Conservation (phyloP, 2,797 vertebrate genomes). For the Chiroxiphia lanceolata region DNA sequence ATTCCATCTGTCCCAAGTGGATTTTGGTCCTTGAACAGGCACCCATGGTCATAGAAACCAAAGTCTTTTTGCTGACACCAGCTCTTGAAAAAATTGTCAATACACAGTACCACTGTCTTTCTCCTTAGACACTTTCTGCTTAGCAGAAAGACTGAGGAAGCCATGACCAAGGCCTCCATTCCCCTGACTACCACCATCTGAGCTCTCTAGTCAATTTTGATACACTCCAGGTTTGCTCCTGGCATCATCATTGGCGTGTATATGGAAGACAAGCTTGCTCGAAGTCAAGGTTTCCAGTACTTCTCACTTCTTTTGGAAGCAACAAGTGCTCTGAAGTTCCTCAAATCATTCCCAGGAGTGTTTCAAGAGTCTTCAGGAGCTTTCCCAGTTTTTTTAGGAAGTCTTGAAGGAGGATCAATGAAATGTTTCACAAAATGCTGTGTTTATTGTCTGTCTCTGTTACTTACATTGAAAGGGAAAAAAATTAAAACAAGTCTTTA, state of each 20-base stretch:
- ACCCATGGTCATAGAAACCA: not conserved
- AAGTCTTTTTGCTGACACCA: not conserved
- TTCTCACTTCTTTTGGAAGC: not conserved
- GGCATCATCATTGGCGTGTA: not conserved
- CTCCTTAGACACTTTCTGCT: not conserved
- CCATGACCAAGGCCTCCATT: rapidly evolving
- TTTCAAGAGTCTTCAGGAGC: not conserved
- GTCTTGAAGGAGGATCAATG: not conserved
- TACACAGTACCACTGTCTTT: not conserved
- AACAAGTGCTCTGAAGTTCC: not conserved
- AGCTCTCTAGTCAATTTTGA: not conserved
- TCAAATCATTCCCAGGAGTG: not conserved
- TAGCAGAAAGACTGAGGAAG: not conserved
- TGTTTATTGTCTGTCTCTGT: not conserved
- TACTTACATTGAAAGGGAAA: not conserved
- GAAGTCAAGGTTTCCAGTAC: not conserved
- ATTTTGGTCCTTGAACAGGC: not conserved
- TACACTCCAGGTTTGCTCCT: not conserved
- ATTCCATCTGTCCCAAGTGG: not conserved
- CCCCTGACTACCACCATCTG: not conserved
- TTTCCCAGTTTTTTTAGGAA: not conserved
- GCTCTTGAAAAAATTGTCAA: not conserved
- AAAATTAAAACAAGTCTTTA: not conserved
- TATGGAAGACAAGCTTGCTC: not conserved
- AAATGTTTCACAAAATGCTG: not conserved